Percentiles rank a stretch among this genome's conserved stretches.
phyloP scores from a whole-genome alignment of 2,797 vertebrate species.

The Apodemus agrarius region DNA sequence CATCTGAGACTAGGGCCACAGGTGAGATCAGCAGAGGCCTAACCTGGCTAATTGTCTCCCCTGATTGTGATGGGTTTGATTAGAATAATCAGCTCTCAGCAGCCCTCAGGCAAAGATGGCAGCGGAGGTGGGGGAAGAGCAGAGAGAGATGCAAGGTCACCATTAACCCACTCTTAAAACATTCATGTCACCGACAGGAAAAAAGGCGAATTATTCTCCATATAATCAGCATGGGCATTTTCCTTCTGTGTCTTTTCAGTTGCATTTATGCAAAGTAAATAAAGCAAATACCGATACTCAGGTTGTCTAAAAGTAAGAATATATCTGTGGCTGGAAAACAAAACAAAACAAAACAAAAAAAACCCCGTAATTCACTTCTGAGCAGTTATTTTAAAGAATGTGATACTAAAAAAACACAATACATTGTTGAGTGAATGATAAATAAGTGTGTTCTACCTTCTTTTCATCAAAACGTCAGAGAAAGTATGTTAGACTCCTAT shows the following conservation, averaged over 20 bases:
- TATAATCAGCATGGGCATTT: conserved; percentile 73
- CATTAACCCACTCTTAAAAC: conserved; percentile 79
- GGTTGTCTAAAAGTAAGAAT: conserved; percentile 65
- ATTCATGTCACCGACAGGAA: conserved; percentile 74
- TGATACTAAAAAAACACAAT: conserved; percentile 49
- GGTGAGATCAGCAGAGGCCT: conserved; percentile 84
- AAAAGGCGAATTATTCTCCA: conserved; percentile 71
- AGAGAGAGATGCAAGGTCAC: conserved; percentile 68
- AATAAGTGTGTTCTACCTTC: background rate
- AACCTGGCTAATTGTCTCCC: conserved; percentile 87
- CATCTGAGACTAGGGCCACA: conserved; percentile 81
- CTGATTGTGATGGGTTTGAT: conserved; percentile 87
- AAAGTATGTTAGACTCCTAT: background rate
- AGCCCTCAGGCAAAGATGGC: conserved; percentile 84
- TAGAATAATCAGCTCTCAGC: conserved; percentile 87
- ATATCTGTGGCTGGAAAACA: conserved; percentile 42
- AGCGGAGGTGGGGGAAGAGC: background rate
- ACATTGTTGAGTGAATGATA: background rate
- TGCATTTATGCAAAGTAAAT: conserved; percentile 64
- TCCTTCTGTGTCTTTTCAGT: conserved; percentile 64
- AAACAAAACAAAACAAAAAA: no score
- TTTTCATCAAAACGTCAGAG: conserved; percentile 59
- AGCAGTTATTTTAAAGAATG: conserved; percentile 28
- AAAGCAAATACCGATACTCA: background rate
- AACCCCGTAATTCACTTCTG: background rate